Base-by-base conservation (phyloP, 2,888 invertebrate genomes). In the Oscheius sp. region DNA sequence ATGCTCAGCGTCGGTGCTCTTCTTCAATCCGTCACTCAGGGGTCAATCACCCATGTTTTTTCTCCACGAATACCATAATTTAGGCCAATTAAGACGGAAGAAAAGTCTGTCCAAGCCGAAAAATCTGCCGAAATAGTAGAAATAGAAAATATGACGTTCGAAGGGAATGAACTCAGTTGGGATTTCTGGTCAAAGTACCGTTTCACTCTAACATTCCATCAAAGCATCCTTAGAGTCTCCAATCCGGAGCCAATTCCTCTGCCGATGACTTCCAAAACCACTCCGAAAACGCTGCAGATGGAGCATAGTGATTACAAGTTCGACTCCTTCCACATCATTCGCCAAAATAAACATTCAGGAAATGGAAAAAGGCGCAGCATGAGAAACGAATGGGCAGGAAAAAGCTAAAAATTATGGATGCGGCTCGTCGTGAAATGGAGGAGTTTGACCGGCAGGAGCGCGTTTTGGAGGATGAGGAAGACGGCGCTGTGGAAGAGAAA, bases 91-190 rank as follows among this genome's bases (percentile, higher is more conserved):
- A 79, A 50, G n/a, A 66, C 0, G 82, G 80, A 21, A 21, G 21
- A 21, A 21, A 21, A 21, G 21, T 21, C 21, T 21, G 21, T 21
- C 21, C 21, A 21, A 21, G 21, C 21, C 21, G 21, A 13, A 74
- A 76, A 29, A 33, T 80, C 10, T 21, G 58, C 80, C 51, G 78
- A 79, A 29, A 77, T 79, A 47, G 79, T 80, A 53, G 76, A 76
- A 29, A 74, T 77, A 33, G 82, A 80, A 50, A 79, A 79, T 63
- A 53, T 76, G 9, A 48, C 73, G 11, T 63, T 82, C 32, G 77
- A 76, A 37, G 84, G 79, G 37, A 81, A 81, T 35, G 73, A 75
- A 35, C 70, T 84, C 21, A 79, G 76, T 50, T 84, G 82, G 60
- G 81, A 81, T 13, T 81, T 82, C 1, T 84, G 82, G 82, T 81